Base-by-base conservation (phyloP, 2,113 vertebrate genomes). In the Heliornis fulica region DNA sequence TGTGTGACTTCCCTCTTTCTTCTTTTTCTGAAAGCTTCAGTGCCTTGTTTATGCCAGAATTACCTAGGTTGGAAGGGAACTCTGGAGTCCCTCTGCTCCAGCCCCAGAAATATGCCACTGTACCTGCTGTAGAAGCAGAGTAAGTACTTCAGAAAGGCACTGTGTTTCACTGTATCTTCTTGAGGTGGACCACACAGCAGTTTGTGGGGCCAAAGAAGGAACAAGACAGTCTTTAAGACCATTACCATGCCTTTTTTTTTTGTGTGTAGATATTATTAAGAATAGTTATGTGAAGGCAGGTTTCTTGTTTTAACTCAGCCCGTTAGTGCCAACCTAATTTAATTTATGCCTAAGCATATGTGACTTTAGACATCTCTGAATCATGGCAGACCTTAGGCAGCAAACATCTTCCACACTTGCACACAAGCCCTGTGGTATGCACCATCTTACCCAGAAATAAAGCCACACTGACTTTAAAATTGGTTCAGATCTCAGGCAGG, bases 81-180 rank as follows among this genome's bases (percentile, higher is more conserved):
- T 65, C 13, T 77, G 63, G 26, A 51, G 8, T 18, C 43, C n/a
- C 11, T 50, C 29, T 79, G 28, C 32, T 76, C 11, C 59, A 81
- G 13, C 14, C 43, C 15, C 43, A 53, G 64, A 69, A 83, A 25
- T 19, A 31, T 0, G 1, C 17, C 11, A 3, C 32, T 21, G 5
- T 50, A 22, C 75, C 28, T 86, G 6, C 51, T 75, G 8, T 29
- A 79, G 61, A 76, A 9, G 23, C 31, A 25, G 38, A 63, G 36
- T 29, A 23, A n/a, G 15, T 46, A n/a, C n/a, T 59, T 69, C 13
- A 65, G 11, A 15, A 41, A 63, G 31, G 13, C 16, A 8, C 17
- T 78, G 60, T 31, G 78, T 79, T 78, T 57, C 4, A 1, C n/a
- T 57, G 1, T 3, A 41, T 26, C 31, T 57, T 3, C 59, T 57